phyloP scores from a whole-genome alignment of 2,888 invertebrate species.

The Phengaris alcon region DNA sequence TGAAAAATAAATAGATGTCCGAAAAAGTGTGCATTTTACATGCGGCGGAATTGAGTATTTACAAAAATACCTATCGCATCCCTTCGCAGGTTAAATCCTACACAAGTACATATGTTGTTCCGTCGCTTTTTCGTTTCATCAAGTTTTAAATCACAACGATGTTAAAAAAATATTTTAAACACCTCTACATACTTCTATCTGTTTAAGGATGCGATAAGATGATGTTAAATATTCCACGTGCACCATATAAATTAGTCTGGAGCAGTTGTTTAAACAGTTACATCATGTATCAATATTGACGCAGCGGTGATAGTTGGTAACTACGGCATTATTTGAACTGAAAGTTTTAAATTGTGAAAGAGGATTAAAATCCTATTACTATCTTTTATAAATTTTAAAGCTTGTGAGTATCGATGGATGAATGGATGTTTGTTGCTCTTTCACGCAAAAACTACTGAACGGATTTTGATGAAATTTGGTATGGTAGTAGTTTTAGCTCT shows the following conservation, averaged over 20 bases:
- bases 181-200: neutral
- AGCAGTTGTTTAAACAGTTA: conserved; percentile 59
- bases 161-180: too few species aligned
- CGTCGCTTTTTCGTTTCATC: neutral
- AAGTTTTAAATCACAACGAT: neutral
- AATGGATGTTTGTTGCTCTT: too few species aligned
- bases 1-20: too few species aligned
- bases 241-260: conserved; percentile 63
- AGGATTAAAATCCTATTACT: neutral
- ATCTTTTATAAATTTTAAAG: neutral
- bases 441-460: too few species aligned
- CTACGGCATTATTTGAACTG: conserved; percentile 50
- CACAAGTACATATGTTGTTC: too few species aligned
- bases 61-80: too few species aligned
- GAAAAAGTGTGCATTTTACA: too few species aligned
- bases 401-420: too few species aligned
- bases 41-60: too few species aligned
- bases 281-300: conserved; percentile 59
- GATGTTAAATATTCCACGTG: conserved; percentile 45
- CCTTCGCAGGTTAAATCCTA: too few species aligned
- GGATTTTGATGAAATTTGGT: too few species aligned
- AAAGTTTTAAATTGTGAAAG: conserved; percentile 53
- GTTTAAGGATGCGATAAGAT: neutral
- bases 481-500: too few species aligned
- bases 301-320: conserved; percentile 52